Evolutionary conservation across 2,888 invertebrate genomes (phyloP), one percentile per base, ranked within the genome.

Genomic region (Morinoia aosen): DNA sequence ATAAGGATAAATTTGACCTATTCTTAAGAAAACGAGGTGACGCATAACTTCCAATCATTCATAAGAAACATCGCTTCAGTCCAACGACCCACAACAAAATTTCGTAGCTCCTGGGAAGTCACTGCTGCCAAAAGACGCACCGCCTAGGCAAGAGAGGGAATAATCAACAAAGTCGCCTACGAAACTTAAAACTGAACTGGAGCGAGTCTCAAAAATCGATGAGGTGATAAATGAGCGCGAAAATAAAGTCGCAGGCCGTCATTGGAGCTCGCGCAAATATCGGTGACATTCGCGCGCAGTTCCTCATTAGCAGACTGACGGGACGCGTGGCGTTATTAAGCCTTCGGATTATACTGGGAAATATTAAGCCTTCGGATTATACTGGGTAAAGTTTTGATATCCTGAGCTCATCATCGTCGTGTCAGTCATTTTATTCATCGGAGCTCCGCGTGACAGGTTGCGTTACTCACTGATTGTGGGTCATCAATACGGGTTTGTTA

Each of bases 221-320:
- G 57, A 48, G 25, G 93, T 93, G 93, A 57, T 57, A 93, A 93
- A 93, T 93, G 93, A 57, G 57, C 14, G 48, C 33, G 58, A 57
- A 93, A 93, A 93, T 93, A 93, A 93, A 16, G 39, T 19, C 5
- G 33, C 16, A 93, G 93, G 11, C n/a, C 19, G 58, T 93, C 57
- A 93, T 19, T 12, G 48, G 14, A 5, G 33, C 8, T 57, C 57
- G 48, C 48, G 93, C 57, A 93, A 93, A 93, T 93, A 93, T 57
- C 93, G 10, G 93, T 93, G 93, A 93, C 93, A 57, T 58, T 16
- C 93, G 57, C 93, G 19, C 57, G 16, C 11, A 57, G 48, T 57
- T 93, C 48, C 93, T 93, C 93, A 93, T 93, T 93, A 93, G 57
- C 93, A 7, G 57, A 25, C 48, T 93, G 93, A 93, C 48, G 93